Conservation (phyloP, 30 jellyfish, hydroid and myxozoan genomes). For the Haliclystus octoradiatus region DNA sequence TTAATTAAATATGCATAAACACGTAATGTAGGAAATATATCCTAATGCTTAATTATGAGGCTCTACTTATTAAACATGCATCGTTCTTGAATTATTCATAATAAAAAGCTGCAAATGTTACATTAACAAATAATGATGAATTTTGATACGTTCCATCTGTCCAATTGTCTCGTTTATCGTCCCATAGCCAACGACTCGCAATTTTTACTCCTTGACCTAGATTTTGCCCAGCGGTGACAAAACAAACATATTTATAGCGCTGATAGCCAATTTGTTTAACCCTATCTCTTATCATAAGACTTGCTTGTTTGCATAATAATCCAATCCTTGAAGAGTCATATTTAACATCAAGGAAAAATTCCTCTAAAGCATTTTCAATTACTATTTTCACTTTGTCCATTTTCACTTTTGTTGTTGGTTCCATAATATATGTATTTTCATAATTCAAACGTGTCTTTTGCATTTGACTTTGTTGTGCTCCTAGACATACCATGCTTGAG, state of each 20-base stretch:
- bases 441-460: conserved; percentile 2
- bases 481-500: conserved; percentile 16
- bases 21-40: too few species aligned
- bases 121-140: conserved; percentile 41
- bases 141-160: conserved; percentile 31
- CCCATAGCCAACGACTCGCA: conserved; percentile 94
- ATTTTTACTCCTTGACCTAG: conserved; percentile 56
- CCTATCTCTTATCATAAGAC: conserved; percentile 43
- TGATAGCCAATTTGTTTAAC: conserved; percentile 45
- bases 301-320: conserved; percentile 41
- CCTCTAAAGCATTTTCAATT: conserved; percentile 38
- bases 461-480: background rate
- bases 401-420: conserved; percentile 56
- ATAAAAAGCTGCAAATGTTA: conserved; percentile 62
- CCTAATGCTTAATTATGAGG: too few species aligned
- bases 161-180: conserved; percentile 81
- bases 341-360: conserved; percentile 24
- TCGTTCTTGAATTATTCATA: too few species aligned
- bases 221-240: conserved; percentile 59
- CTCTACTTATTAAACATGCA: too few species aligned
- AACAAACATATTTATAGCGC: conserved; percentile 68
- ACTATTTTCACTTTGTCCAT: conserved; percentile 23
- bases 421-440: conserved; percentile 84
- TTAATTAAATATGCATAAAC: too few species aligned
- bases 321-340: conserved; percentile 51